Evolutionary conservation across 2,888 invertebrate genomes (phyloP).

Genomic region (Allygus modestus): DNA sequence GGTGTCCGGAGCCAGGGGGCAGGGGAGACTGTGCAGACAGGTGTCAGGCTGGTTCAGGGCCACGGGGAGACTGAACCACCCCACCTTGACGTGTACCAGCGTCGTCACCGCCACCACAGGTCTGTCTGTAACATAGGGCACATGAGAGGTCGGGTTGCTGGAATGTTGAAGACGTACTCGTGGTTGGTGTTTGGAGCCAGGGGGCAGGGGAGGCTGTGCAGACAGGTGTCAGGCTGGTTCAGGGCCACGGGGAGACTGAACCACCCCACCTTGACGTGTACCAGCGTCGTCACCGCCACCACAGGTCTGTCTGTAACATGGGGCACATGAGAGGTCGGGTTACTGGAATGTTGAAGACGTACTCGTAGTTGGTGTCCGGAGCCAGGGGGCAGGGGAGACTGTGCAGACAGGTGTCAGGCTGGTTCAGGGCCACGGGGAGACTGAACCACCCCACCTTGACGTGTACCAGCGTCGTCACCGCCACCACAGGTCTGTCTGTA

Average conservation of each 20-base stretch:
- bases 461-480: neutral
- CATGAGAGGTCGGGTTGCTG: neutral
- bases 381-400: neutral
- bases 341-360: conserved; percentile 6
- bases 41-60: neutral
- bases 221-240: neutral
- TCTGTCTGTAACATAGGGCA: neutral
- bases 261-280: conserved; percentile 18
- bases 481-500: neutral
- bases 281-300: neutral
- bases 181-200: neutral
- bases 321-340: neutral
- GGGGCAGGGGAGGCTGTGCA: neutral
- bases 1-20: neutral
- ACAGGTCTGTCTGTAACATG: neutral
- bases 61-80: neutral
- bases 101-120: neutral
- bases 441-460: conserved; percentile 14
- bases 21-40: conserved; percentile 5
- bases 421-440: neutral
- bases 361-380: neutral
- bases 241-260: neutral
- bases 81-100: neutral
- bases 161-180: conserved; percentile 21
- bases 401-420: neutral